phyloP scores from a whole-genome alignment of 2,113 vertebrate species.

The Trichomycterus rosablanca region DNA sequence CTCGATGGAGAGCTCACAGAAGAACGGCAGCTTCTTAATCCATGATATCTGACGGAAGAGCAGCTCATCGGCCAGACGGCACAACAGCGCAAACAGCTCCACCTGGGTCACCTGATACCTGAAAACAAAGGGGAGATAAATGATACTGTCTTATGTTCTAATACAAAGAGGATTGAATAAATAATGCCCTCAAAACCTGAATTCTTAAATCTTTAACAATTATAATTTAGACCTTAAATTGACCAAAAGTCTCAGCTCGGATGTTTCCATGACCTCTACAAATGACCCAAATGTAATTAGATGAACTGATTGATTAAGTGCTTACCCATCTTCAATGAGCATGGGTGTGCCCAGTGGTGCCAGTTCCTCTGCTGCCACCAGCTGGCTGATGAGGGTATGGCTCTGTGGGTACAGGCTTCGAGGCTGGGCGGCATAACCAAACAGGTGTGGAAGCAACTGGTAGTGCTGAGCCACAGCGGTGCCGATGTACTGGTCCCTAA shows the following conservation, averaged over 20 bases:
- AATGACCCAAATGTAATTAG: no score
- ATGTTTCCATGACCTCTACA: no score
- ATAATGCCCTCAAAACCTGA: no score
- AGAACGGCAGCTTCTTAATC: conserved; percentile 99
- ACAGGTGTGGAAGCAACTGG: conserved; percentile 94
- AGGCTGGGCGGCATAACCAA: conserved; percentile 82
- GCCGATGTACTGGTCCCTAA: conserved; percentile 93
- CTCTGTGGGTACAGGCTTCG: conserved; percentile 90
- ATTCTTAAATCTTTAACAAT: no score
- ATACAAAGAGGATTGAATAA: no score
- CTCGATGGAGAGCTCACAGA: conserved; percentile 95
- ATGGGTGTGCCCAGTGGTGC: conserved; percentile 87
- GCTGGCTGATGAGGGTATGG: conserved; percentile 85
- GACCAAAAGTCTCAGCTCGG: no score
- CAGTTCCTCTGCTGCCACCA: conserved; percentile 89
- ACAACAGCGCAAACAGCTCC: conserved; percentile 92
- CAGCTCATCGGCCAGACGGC: conserved; percentile 93
- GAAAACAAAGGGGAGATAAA: background rate
- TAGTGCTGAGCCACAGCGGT: conserved; percentile 85
- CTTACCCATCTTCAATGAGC: conserved; percentile 96
- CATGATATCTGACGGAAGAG: conserved; percentile 97
- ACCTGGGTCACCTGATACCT: conserved; percentile 96
- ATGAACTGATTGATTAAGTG: background rate
- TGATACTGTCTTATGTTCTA: no score
- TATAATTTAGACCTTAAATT: no score